Base-by-base conservation (phyloP, 2,113 vertebrate genomes). In the Eolophus roseicapilla region DNA sequence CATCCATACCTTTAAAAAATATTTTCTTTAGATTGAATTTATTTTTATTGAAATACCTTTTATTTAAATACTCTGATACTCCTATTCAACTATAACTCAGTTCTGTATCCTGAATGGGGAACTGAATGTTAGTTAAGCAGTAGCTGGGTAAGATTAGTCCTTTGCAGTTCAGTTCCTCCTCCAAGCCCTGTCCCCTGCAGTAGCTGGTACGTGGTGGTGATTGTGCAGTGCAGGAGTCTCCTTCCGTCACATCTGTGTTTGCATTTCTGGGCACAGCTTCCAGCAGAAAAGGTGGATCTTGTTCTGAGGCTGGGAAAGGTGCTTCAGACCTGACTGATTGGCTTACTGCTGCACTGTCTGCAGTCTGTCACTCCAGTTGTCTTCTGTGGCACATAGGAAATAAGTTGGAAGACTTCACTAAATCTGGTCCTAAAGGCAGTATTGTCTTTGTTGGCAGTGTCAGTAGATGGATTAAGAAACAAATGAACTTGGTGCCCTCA, bases 161-260 rank as follows among this genome's bases (percentile, higher is more conserved):
- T 16, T 8, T 83, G n/a, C 25, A 68, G 53, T 37, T 88, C 39
- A 37, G 47, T 78, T 14, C 24, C 7, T 82, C 11, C 76, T 88
- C 20, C 5, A 12, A 62, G 52, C 25, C 47, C 65, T 52, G 47
- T 1, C 28, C 52, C 35, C 28, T 91, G 46, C n/a, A 43, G 55
- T 2, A 52, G n/a, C 47, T 33, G 33, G 4, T 68, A 24, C 0
- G 0, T 29, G 31, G 13, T 4, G 3, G 2, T 39, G 76, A 29
- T 52, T 75, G 64, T 86, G 41, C 37, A n/a, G 44, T 1, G 1
- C 49, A 33, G n/a, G 63, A 25, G 7, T 82, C 47, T 49, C 57
- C 65, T 85, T 68, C 57, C 52, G 17, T 41, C 37, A n/a, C 14
- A 29, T 7, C n/a, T 79, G 3, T 33, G 10, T 50, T 53, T 76